phyloP scores from a whole-genome alignment of 2,797 vertebrate species.

The Rhynchotus rufescens region DNA sequence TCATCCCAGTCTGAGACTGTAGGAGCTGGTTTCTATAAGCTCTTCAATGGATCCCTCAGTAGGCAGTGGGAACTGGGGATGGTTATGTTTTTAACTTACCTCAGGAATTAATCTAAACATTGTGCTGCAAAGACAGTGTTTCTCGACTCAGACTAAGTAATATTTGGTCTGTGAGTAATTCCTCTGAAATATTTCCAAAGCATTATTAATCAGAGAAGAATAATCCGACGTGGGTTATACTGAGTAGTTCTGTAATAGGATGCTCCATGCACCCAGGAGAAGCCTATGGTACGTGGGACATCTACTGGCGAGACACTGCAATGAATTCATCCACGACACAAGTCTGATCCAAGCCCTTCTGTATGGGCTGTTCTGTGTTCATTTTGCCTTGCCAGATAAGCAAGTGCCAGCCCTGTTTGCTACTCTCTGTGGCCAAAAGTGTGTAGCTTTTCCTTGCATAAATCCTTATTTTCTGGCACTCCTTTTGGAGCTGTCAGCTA shows the following conservation, averaged over 20 bases:
- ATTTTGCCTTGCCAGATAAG: background rate
- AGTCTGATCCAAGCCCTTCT: background rate
- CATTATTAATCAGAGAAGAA: background rate
- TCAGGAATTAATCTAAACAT: background rate
- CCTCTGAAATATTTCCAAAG: background rate
- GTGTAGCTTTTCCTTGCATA: background rate
- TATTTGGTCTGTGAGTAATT: background rate
- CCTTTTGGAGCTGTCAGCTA: background rate
- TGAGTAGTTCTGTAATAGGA: background rate
- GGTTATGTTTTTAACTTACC: background rate
- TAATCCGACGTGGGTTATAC: background rate
- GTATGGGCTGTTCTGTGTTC: background rate
- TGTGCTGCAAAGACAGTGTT: background rate
- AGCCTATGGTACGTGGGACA: constrained; percentile 42
- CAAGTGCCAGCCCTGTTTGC: background rate
- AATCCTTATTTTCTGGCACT: background rate
- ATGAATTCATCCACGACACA: background rate
- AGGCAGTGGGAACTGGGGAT: background rate
- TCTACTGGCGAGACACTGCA: constrained; percentile 31
- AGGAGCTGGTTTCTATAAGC: background rate
- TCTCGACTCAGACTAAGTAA: background rate
- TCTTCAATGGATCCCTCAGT: background rate
- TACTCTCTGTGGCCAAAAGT: background rate
- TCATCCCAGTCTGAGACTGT: background rate
- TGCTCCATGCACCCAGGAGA: background rate